Base-by-base conservation (phyloP, 2,888 invertebrate genomes). In the Xestobium rufovillosum region DNA sequence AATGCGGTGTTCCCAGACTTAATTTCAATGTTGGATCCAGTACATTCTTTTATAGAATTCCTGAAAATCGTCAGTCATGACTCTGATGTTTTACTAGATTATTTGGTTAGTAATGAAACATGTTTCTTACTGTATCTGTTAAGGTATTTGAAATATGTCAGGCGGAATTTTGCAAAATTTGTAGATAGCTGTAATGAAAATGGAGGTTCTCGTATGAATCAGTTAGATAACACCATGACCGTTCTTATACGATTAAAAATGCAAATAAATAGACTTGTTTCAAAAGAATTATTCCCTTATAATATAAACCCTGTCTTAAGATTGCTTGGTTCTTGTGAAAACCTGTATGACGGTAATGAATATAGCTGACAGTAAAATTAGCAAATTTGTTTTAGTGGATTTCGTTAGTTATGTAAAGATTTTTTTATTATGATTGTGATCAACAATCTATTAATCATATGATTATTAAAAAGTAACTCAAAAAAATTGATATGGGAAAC, bases 21-120 rank as follows among this genome's bases (percentile, higher is more conserved):
- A 48, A 78, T 85, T 50, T 75, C 79, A 3, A 84, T 86, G 78
- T 67, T 91, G 32, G 88, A 87, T 67, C 90, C 90, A 0, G 80
- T 85, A 37, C 75, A 80, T 34, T 87, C 88, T n/a, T 89, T 90
- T 54, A 76, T 89, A 42, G 85, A 88, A 60, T 90, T 91, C 60
- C 69, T 90, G 15, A 78, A 82, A 52, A 81, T 87, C 36, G 86
- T 89, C 8, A 81, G 85, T 27, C 80, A 85, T 53, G 86, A 87
- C 58, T 79, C 82, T 3, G 83, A 83, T 57, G 79, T 89, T 2
- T 63, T 91, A 27, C 66, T 91, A 10, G 90, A 91, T 63, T 78
- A 88, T 56, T 72, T 91, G 45, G 86, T 90, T 10, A 88, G 87
- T 57, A 90, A 89, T 54, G 90, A 91, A 63, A 91, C 91, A 2